phyloP scores from a whole-genome alignment of 2,888 invertebrate species.

The Caenorhabditis sp. region DNA sequence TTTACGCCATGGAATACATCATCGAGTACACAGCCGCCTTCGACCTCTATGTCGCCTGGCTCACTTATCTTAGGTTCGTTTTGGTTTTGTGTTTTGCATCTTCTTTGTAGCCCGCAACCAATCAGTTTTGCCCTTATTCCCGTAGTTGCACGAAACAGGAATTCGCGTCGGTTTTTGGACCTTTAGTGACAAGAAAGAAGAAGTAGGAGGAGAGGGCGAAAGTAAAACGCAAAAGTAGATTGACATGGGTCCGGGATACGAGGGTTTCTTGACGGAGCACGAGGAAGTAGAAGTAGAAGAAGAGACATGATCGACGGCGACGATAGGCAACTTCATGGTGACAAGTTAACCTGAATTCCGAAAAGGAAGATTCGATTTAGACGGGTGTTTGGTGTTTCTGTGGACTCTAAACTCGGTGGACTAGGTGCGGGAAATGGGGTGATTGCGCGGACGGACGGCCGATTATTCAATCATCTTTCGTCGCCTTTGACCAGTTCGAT shows the following conservation, averaged over 20 bases:
- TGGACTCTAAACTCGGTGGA: slow-evolving; percentile 31
- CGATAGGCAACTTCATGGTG: slow-evolving; percentile 10
- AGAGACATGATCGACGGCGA: slow-evolving; percentile 21
- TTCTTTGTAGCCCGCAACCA: slow-evolving; percentile 3
- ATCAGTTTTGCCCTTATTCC: slow-evolving; percentile 5
- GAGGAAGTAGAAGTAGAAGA: slow-evolving; percentile 25
- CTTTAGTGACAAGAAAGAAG: slow-evolving; percentile 27
- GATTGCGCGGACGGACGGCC: slow-evolving; percentile 5
- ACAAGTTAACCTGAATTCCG: slow-evolving; percentile 1
- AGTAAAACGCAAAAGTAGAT: slow-evolving; percentile 38
- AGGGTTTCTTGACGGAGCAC: slow-evolving; percentile 26
- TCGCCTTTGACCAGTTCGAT: slow-evolving; percentile 4
- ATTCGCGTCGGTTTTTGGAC: slow-evolving; percentile 45
- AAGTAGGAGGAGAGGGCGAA: slow-evolving; percentile 2
- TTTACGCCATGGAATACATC: slow-evolving; percentile 90
- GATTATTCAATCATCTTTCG: slow-evolving; percentile 40
- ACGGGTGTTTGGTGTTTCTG: slow-evolving; percentile 36
- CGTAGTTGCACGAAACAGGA: slow-evolving; percentile 26
- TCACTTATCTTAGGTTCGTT: slow-evolving; percentile 70
- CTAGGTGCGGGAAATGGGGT: no score
- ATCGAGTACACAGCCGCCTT: slow-evolving; percentile 88
- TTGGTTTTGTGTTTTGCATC: neutral
- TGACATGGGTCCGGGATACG: slow-evolving; percentile 34
- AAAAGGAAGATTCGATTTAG: slow-evolving; percentile 29
- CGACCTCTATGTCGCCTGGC: slow-evolving; percentile 81